Base-by-base conservation (phyloP, 2,888 invertebrate species). In the Ashinkailepas kermadecensis region DNA sequence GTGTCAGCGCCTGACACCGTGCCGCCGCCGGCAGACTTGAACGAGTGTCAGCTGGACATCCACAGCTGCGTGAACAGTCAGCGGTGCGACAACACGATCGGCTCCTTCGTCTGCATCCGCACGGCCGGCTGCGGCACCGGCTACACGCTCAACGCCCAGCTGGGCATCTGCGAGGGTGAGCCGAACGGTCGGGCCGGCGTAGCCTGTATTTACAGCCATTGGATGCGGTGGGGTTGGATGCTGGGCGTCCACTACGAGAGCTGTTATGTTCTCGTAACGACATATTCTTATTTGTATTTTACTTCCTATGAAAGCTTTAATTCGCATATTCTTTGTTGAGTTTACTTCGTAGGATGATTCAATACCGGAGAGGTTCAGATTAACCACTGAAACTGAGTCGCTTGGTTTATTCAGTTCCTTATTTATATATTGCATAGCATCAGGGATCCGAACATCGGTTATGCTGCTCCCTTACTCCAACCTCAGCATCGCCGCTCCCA, bases 71-170 rank as follows among this genome's bases (percentile, higher is more conserved):
- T 91, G 7, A 88, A 91, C 0, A 91, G 92, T 0, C 95, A 95
- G 87, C 90, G 95, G n/a, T 96, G 95, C 85, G 95, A 95, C 87
- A 96, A 96, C 86, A 95, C 95, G 0, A 91, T 94, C 18, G 96
- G 97, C 0, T 95, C 95, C 0, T 97, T 91, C 87, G 90, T 93
- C 54, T 97, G 97, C 87, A 92, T 95, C 65, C 90, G 96, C 80
- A 92, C 92, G 64, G 91, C 93, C 11, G 93, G 95, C 0, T 99
- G 99, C 87, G 99, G 99, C 0, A 99, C 99, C 0, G 99, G 99
- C 0, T 99, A 99, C 87, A 97, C 96, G 0, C 89, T 98, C 54
- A 97, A 98, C 86, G 93, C 94, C 9, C 92, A 92, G 39, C 93
- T 93, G 6, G 94, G 95, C 67, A 89, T 91, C 81, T 99, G 99